Evolutionary conservation across 2,888 invertebrate species (phyloP), one percentile per base, ranked within the genome.

Genomic region (Aporophyla nigra): DNA sequence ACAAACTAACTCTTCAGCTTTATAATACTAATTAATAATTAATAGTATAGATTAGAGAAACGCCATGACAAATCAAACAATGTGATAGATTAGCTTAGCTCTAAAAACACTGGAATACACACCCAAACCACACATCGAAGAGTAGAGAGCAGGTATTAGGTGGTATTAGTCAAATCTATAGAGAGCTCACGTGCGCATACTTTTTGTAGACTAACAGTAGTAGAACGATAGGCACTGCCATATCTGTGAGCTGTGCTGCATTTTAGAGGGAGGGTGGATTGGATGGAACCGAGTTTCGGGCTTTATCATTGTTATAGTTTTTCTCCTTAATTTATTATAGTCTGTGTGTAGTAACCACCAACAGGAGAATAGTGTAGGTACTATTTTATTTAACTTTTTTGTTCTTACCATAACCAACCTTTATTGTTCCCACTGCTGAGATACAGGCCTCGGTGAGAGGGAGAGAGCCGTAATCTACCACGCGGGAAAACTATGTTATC

Each of bases 81-180:
- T 43, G 43, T 43, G 1, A 56, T 58, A 58, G 7, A 56, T 19
- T 58, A 9, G 19, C 19, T 33, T 68, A 56, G 73, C 78, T 59
- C 14, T 2, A 2, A 5, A 2, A 1, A 7, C 2, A 58, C 54
- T 78, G 78, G 76, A 56, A n/a, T 2, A 68, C 69, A 2, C 10
- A 7, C 75, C 54, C 21, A 71, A 78, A 75, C 59, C 76, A 84
- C 66, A 86, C 82, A 82, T 71, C 76, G 74, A 78, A 73, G 62
- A 71, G 49, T 67, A 65, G 59, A 77, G 83, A 73, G 75, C 69
- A 71, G 72, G 80, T 63, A 79, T 76, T 83, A 85, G 72, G 78
- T 10, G 74, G 78, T 76, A 80, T 81, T 83, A 83, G 74, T 73
- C 83, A 85, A 86, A 87, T 86, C 80, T 78, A 76, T 68, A 24